Conservation (phyloP, 1,140 invertebrate species). For the Arion vulgaris region DNA sequence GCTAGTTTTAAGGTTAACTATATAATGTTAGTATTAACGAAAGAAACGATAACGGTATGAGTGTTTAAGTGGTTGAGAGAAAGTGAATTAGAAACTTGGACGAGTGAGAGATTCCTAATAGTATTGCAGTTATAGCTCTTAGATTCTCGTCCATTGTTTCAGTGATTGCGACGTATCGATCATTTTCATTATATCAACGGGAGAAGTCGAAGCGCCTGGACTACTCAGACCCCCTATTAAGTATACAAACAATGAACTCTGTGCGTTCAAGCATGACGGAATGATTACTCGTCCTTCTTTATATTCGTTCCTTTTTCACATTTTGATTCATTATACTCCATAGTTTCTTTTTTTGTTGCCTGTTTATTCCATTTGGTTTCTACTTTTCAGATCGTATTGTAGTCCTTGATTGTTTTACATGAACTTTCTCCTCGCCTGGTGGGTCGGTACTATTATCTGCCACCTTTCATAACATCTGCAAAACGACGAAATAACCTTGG, state of each 20-base stretch:
- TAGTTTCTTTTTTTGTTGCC: background rate
- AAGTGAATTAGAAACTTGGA: background rate
- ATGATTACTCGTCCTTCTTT: constrained; percentile 12
- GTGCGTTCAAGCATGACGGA: background rate
- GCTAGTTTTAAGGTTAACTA: background rate
- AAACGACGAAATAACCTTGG: constrained; percentile 19
- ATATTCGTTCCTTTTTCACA: background rate
- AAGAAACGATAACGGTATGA: background rate
- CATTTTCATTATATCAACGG: background rate
- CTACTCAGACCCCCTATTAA: background rate
- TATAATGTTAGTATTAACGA: background rate
- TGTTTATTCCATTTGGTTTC: background rate
- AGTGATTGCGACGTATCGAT: constrained; percentile 5
- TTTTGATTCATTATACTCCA: background rate
- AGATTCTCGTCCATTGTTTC: background rate
- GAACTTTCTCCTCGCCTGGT: background rate
- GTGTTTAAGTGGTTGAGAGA: background rate
- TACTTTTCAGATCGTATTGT: background rate
- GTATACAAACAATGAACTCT: constrained; percentile 28
- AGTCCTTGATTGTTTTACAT: background rate
- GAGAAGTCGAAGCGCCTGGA: background rate
- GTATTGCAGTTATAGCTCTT: constrained; percentile 1
- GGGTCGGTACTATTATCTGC: background rate
- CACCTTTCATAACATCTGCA: constrained; percentile 30
- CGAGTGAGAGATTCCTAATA: background rate